These are phyloP conservation scores for Zaprionus lachaisei DNA, from an alignment of 1,140 invertebrate genomes.

Conservation along the genomic window DNA sequence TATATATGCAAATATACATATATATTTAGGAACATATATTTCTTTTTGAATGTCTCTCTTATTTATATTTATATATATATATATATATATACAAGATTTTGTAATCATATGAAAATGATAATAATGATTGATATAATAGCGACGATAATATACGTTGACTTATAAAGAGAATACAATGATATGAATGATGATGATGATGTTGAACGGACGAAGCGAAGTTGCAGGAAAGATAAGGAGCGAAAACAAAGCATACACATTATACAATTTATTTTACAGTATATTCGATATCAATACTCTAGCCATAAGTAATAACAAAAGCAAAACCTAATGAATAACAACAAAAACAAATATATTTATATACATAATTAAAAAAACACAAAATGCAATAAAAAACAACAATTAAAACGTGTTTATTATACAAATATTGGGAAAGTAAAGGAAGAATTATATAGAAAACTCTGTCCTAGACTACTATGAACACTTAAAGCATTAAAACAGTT, in stretches of 20 bases:
- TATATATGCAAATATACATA: constrained; percentile 33
- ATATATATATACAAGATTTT: constrained; percentile 36
- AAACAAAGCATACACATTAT: constrained; percentile 72
- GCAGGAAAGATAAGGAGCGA: constrained; percentile 13
- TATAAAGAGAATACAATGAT: constrained; percentile 6
- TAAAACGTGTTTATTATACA: neutral
- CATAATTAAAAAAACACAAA: constrained; percentile 71
- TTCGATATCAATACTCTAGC: constrained; percentile 76
- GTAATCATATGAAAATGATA: constrained; percentile 25
- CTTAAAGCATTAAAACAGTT: no score
- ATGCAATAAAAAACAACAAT: constrained; percentile 56
- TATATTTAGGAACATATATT: constrained; percentile 45
- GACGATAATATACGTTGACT: constrained; percentile 1
- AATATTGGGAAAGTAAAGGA: no score
- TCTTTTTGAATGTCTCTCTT: constrained; percentile 69
- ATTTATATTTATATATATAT: constrained; percentile 59
- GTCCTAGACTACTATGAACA: no score
- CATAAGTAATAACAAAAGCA: constrained; percentile 69
- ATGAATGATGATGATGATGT: constrained; percentile 12
- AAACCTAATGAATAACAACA: constrained; percentile 36
- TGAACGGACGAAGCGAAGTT: constrained; percentile 6
- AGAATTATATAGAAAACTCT: no score
- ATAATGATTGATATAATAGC: neutral
- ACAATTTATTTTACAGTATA: constrained; percentile 81
- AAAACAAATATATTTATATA: constrained; percentile 81